phyloP scores from a whole-genome alignment of 2,797 vertebrate genomes.

The Todus mexicanus region DNA sequence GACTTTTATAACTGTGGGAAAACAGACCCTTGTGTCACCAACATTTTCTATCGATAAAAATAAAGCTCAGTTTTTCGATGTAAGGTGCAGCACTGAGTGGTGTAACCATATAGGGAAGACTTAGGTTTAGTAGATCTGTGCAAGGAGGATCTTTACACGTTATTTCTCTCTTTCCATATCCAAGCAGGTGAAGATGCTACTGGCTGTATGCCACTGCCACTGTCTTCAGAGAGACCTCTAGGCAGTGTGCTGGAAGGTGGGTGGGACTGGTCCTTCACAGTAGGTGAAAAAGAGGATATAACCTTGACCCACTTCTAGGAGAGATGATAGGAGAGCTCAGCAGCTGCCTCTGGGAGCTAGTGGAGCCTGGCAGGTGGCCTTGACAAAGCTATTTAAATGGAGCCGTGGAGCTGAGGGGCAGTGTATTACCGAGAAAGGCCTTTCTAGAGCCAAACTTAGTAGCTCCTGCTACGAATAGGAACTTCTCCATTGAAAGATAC shows the following conservation, averaged over 20 bases:
- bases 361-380: not conserved
- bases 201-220: fast-evolving
- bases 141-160: fast-evolving
- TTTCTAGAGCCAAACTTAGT: not conserved
- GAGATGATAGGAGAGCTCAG: not conserved
- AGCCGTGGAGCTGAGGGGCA: not conserved
- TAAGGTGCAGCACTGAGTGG: not conserved
- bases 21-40: not conserved
- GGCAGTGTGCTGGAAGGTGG: not conserved
- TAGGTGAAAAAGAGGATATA: not conserved
- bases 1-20: not conserved
- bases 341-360: not conserved
- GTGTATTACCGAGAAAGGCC: not conserved
- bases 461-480: not conserved
- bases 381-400: not conserved
- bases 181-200: not conserved
- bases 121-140: not conserved
- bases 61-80: not conserved
- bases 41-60: not conserved
- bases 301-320: not conserved
- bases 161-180: not conserved
- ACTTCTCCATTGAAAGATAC: not conserved
- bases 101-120: not conserved
- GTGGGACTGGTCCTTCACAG: not conserved
- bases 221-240: not conserved